phyloP scores from a whole-genome alignment of 1,140 invertebrate genomes.

The Zaprionus nigranus region DNA sequence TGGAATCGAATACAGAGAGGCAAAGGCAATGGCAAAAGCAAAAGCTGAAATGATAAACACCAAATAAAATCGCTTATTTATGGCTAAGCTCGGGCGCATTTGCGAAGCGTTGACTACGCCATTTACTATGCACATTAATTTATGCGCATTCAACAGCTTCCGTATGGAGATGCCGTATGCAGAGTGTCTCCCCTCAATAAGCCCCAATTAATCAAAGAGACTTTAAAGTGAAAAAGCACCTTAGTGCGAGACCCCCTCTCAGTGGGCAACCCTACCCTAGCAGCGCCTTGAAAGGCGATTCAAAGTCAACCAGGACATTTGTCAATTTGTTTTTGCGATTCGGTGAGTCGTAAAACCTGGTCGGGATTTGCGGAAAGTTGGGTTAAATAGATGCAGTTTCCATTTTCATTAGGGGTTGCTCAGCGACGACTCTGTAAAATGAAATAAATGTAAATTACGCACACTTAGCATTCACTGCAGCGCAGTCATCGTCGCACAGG shows the following conservation, averaged over 20 bases:
- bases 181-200: slow-evolving; percentile 28
- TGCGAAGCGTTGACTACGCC: slow-evolving; percentile 61
- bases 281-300: slow-evolving; percentile 17
- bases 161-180: slow-evolving; percentile 59
- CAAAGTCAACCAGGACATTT: slow-evolving; percentile 53
- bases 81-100: slow-evolving; percentile 51
- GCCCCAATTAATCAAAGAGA: slow-evolving; percentile 70
- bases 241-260: slow-evolving; percentile 5
- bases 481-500: slow-evolving; percentile 48
- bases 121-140: slow-evolving; percentile 76
- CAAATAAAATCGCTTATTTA: slow-evolving; percentile 78
- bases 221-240: slow-evolving; percentile 48
- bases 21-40: slow-evolving; percentile 8
- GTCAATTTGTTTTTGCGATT: slow-evolving; percentile 65
- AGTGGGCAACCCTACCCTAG: background rate
- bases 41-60: slow-evolving; percentile 69
- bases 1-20: slow-evolving; percentile 47
- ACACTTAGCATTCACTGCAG: slow-evolving; percentile 16
- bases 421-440: slow-evolving; percentile 30
- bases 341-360: slow-evolving; percentile 38
- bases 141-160: slow-evolving; percentile 66
- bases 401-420: slow-evolving; percentile 31
- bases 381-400: slow-evolving; percentile 38
- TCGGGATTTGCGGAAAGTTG: slow-evolving; percentile 25
- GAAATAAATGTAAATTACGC: slow-evolving; percentile 68